Conservation (phyloP, 2,888 invertebrate genomes). For the Apomyelois bistriatella region DNA sequence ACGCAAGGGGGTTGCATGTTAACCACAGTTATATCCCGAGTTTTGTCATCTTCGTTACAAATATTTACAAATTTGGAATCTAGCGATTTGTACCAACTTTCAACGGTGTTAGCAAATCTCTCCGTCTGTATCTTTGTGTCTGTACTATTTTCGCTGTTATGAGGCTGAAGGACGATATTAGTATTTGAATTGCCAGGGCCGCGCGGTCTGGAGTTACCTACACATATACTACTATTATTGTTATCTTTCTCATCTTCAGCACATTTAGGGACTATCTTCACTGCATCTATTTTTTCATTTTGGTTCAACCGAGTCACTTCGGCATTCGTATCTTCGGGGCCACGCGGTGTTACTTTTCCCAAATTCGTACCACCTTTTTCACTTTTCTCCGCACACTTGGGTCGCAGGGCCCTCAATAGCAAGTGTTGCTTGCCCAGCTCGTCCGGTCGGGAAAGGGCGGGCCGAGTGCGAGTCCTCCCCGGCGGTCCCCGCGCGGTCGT, state of each 20-base stretch:
- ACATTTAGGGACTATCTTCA: slow-evolving; percentile 15
- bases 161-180: not conserved
- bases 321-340: no score
- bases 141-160: not conserved
- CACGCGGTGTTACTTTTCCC: not conserved
- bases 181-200: slow-evolving; percentile 24
- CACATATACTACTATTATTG: not conserved
- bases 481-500: not conserved
- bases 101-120: not conserved
- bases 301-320: no score
- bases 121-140: not conserved
- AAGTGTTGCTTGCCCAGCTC: slow-evolving; percentile 24
- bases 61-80: not conserved
- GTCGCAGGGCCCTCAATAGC: slow-evolving; percentile 34
- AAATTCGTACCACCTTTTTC: not conserved
- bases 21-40: no score
- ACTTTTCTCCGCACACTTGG: slow-evolving; percentile 17
- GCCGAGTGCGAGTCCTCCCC: not conserved
- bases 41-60: not conserved
- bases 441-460: not conserved
- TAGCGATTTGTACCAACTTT: not conserved
- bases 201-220: slow-evolving; percentile 32
- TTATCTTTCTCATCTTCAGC: slow-evolving; percentile 13
- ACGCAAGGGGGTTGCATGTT: no score
- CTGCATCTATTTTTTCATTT: not conserved